phyloP scores from a whole-genome alignment of 2,113 vertebrate species.

The Semnopithecus entellus region DNA sequence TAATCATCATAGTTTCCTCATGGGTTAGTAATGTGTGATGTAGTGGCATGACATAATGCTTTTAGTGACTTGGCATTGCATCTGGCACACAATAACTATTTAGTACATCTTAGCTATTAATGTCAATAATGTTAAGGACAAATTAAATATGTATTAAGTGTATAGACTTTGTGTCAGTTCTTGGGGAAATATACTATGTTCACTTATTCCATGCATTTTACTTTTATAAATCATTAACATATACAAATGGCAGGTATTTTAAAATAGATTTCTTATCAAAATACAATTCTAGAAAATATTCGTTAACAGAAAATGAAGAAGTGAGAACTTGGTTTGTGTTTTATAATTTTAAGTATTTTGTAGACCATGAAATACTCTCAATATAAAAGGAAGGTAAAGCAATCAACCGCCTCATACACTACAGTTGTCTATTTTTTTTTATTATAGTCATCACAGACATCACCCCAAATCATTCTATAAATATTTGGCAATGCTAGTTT shows the following conservation, averaged over 20 bases:
- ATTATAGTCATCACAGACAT: not conserved
- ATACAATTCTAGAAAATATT: not conserved
- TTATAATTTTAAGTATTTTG: not conserved
- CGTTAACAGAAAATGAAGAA: not conserved
- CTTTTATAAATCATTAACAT: not conserved
- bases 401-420: not conserved
- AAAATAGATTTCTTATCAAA: not conserved
- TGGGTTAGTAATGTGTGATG: not conserved
- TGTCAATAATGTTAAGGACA: not conserved
- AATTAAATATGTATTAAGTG: not conserved
- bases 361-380: not conserved
- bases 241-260: not conserved
- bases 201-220: not conserved
- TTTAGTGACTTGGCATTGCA: not conserved
- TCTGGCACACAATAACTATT: not conserved
- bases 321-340: not conserved
- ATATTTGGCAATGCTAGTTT: not conserved
- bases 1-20: not conserved
- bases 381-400: not conserved
- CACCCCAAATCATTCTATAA: not conserved
- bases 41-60: not conserved
- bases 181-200: not conserved
- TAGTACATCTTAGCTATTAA: not conserved
- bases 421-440: not conserved
- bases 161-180: not conserved